Base-by-base conservation (phyloP, 2,113 vertebrate genomes). In the Myrmecobius fasciatus region DNA sequence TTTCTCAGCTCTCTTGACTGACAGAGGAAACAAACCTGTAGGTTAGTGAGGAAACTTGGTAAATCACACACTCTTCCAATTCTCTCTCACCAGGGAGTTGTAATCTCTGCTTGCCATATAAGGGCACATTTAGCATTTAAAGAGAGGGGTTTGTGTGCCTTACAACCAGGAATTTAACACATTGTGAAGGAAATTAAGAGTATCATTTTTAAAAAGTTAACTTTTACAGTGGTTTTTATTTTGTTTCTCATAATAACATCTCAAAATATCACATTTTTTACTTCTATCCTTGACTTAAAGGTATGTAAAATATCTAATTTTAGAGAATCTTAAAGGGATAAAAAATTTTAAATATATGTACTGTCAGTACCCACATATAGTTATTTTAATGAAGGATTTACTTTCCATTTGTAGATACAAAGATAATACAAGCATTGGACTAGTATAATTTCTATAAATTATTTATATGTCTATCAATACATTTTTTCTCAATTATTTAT, bases 271-370 rank as follows among this genome's bases (percentile, higher is more conserved):
- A 83, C 20, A n/a, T 83, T 83, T 83, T 83, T 91, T 48, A 48
- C n/a, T 52, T 92, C 1, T 91, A 51, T 52, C 48, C 43, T 92
- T 94, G 5, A 75, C 48, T 96, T 93, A 93, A 91, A 93, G 93
- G 89, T 93, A 53, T 52, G 94, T 93, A 91, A 96, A 96, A 97
- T 92, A 95, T 92, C 93, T 89, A 96, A 52, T 48, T 48, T 89
- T 47, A 92, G 90, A 53, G 89, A 51, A 83, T 95, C 89, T 93
- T 52, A 95, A 97, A 96, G 89, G 2, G 47, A 93, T 52, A 49
- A 67, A 90, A 89, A 49, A 91, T 8, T 94, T 91, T 93, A 96
- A 97, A 96, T 93, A 92, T 75, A 83, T 92, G 91, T 92, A 93
- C 97, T 46, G 60, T 96, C 92, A 17, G 36, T 0, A n/a, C 75